Conservation (phyloP, 2,113 vertebrate species). For the Tragelaphus scriptus region DNA sequence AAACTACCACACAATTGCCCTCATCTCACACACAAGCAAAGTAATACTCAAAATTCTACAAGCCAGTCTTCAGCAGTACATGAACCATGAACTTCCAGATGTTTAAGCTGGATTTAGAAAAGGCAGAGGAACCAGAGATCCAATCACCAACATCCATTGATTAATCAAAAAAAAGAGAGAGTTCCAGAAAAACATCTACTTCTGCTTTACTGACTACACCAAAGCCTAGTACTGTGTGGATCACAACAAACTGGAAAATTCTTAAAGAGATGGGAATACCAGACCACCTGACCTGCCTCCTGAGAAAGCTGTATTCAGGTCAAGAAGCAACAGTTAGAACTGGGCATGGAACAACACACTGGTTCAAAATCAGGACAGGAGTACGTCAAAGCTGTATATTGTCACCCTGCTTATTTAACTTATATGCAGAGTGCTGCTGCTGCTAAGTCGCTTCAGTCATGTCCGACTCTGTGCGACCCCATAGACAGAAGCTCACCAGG, state of each 20-base stretch:
- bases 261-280: neutral
- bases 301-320: neutral
- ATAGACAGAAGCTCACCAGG: too few relatives aligned
- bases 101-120: neutral
- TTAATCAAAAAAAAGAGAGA: neutral
- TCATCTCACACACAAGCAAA: neutral
- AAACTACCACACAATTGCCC: neutral
- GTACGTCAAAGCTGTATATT: neutral
- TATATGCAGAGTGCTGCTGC: neutral
- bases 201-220: neutral
- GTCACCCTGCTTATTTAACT: neutral
- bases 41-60: neutral
- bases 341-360: neutral
- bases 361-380: neutral
- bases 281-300: neutral
- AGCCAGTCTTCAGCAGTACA: neutral
- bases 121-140: neutral
- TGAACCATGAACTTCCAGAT: neutral
- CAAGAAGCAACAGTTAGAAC: neutral
- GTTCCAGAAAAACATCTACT: neutral
- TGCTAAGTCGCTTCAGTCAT: too few relatives aligned
- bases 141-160: neutral
- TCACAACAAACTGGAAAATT: neutral
- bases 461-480: too few relatives aligned
- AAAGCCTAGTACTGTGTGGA: neutral